Evolutionary conservation across 2,113 vertebrate genomes (phyloP), one percentile per base, ranked within the genome.

Genomic region (Elephantulus edwardii): DNA sequence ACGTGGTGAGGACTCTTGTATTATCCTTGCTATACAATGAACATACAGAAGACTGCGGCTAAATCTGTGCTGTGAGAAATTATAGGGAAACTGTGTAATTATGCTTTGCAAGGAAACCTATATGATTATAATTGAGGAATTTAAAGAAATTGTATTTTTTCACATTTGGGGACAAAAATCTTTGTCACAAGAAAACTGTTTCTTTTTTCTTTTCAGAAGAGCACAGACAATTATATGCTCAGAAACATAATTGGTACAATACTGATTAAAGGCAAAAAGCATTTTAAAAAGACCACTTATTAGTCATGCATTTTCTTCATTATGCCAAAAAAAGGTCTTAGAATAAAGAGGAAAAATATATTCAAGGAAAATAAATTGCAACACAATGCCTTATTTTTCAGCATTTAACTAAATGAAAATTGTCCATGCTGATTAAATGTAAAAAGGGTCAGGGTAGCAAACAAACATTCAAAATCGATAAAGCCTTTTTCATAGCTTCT

Each of bases 81-180:
- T 96, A 92, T 72, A 94, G 83, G 8, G 33, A 78, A 28, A 50
- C 1, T 90, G 8, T 79, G 2, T 95, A 96, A 97, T 97, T 93
- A 95, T 7, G 70, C 40, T 92, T 96, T 97, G 24, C 30, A 91
- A 93, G 74, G 52, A 94, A 83, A n/a, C 48, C 22, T 7, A 3
- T 92, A 26, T 28, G 72, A 83, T 96, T 95, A 81, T 62, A 95
- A 93, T 89, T 90, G n/a, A 95, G 35, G 62, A 87, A 46, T 33
- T 83, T 78, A 93, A 68, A 48, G 58, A 94, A 38, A 91, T 0
- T 80, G 82, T 74, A 52, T 6, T 90, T 94, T 87, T 62, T 77
- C 58, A 85, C 70, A 93, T 92, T 92, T 89, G 72, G 56, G 35
- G 22, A 95, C 74, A 95, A 89, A n/a, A 92, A 83, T 35, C n/a